Evolutionary conservation across 2,113 vertebrate species (phyloP), one percentile per base, ranked within the genome.

Genomic region (Globicephala melas): DNA sequence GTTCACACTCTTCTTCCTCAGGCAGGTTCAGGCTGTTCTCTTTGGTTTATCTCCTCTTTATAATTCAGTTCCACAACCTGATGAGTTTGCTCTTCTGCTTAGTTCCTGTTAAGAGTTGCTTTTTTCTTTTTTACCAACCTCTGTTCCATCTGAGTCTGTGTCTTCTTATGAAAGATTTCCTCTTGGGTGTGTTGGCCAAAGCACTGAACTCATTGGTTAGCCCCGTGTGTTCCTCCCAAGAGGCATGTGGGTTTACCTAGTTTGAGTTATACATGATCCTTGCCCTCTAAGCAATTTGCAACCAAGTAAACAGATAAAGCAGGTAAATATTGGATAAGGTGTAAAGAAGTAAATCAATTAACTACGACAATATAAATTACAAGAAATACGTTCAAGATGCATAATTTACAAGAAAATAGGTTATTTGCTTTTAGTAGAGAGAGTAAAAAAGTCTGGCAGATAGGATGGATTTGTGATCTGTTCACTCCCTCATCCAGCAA

Each of bases 291-390:
- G 87, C 4, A 58, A 20, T 81, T 81, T 88, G 77, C 47, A 53
- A 25, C 38, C 21, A 81, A 77, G 31, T 58, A 65, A 95, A 95
- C 65, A 84, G 89, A 80, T 80, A 89, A 95, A 44, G 62, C 38
- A 67, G 58, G 38, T 53, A 93, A 91, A 67, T 55, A 55, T 11
- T 38, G 10, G 8, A 41, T 93, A 38, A 41, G 38, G 53, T 28
- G 44, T 76, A 70, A 96, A 47, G 65, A 79, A 74, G 84, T 55
- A 93, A 95, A 68, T 94, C 68, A 85, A 70, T 70, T 36, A 23
- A 28, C 73, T 31, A 87, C 25, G 65, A 41, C 53, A 94, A 50
- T 95, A 17, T 38, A 80, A 67, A 36, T 36, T 15, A 85, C 31
- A 87, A 80, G 28, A 36, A 81, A 73, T 87, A 84, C 33, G 84